Conservation (phyloP, 2,113 vertebrate species). For the Daphoenositta chrysoptera region DNA sequence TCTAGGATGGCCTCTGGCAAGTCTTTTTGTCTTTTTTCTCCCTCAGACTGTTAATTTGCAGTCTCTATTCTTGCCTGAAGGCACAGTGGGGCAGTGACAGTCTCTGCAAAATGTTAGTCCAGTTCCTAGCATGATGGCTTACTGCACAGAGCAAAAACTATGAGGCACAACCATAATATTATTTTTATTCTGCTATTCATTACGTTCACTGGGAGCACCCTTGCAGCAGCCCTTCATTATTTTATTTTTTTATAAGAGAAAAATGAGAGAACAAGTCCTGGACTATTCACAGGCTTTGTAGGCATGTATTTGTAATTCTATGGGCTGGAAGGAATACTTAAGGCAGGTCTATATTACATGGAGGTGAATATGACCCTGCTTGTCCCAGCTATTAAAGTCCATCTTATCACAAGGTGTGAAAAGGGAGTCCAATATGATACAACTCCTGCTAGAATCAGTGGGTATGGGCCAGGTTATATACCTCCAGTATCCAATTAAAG, state of each 20-base stretch:
- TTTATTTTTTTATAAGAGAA: background rate
- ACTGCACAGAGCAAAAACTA: background rate
- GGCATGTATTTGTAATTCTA: background rate
- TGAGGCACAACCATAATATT: conserved; percentile 18
- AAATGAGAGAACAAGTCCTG: background rate
- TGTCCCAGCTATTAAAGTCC: background rate
- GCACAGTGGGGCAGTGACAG: conserved; percentile 45
- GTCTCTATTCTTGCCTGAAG: conserved; percentile 29
- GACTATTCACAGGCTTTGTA: background rate
- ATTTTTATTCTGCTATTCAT: conserved; percentile 48
- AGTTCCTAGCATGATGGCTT: conserved; percentile 6
- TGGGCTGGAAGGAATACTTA: background rate
- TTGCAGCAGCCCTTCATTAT: background rate
- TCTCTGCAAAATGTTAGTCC: conserved; percentile 47
- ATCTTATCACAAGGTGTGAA: background rate
- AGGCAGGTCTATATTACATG: background rate
- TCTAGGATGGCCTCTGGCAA: conserved; percentile 60
- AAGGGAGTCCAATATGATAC: background rate
- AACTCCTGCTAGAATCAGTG: background rate
- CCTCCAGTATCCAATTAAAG: background rate
- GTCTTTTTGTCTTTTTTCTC: conserved; percentile 21
- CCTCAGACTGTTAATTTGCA: conserved; percentile 48
- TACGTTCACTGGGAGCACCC: background rate
- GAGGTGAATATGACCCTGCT: background rate
- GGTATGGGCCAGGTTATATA: background rate